Evolutionary conservation across 2,888 invertebrate species (phyloP).

Genomic region (Lathronympha strigana): DNA sequence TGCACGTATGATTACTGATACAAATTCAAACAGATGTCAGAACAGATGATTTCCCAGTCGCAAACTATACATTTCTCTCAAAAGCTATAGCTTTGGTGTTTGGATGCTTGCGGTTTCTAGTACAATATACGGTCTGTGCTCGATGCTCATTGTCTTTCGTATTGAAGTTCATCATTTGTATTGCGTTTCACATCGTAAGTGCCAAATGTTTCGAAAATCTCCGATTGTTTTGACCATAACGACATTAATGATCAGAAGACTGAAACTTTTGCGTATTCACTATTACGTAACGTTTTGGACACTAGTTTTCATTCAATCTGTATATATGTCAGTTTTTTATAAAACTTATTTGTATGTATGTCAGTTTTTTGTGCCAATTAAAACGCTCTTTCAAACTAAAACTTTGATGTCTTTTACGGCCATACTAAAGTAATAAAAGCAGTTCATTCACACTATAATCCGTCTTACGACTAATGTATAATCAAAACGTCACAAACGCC

Average conservation of each 20-base stretch:
- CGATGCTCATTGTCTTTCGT: conserved; percentile 32
- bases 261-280: not conserved
- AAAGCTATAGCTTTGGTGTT: too few species aligned
- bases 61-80: too few species aligned
- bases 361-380: not conserved
- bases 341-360: not conserved
- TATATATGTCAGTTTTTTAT: not conserved
- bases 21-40: too few species aligned
- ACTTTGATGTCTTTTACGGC: not conserved
- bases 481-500: not conserved
- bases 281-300: conserved; percentile 6
- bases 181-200: conserved; percentile 28
- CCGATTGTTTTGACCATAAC: not conserved
- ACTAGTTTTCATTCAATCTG: not conserved
- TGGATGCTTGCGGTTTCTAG: not conserved
- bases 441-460: conserved; percentile 26
- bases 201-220: conserved; percentile 27
- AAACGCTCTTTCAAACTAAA: not conserved
- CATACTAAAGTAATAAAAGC: conserved; percentile 2
- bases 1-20: too few species aligned
- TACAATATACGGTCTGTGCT: not conserved
- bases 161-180: conserved; percentile 37
- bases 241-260: conserved; percentile 3
- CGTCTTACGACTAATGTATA: not conserved
- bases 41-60: too few species aligned